Evolutionary conservation across 1,140 invertebrate species (phyloP), one percentile per base, ranked within the genome.

Genomic region (Sipha flava): DNA sequence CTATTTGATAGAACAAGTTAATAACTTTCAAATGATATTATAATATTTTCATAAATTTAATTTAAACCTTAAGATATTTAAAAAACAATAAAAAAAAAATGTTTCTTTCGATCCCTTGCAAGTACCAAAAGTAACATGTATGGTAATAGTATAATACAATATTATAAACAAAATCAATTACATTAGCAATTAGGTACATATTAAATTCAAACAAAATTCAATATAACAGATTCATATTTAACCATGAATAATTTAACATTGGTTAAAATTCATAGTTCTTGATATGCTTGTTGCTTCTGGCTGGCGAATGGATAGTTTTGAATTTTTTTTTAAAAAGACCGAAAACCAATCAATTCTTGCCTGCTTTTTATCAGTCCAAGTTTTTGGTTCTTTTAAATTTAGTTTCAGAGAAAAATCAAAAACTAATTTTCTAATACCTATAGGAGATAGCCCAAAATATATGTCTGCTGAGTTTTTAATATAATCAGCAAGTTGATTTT

Each of bases 241-340:
- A 82, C 43, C 68, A 85, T 84, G 83, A 87, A 88, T 9, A 75
- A 10, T 26, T 83, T 72, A 75, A 84, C 84, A 81, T 84, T 84
- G n/a, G 14, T 81, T 81, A n/a, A 75, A 81, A 45, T 34, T 21
- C 2, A 57, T 37, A 16, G 62, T 14, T 31, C 52, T 31, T 31
- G 72, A 26, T 31, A 81, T 12, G 31, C 43, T 79, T 9, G 18
- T 59, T 37, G 45, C 52, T 49, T 77, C 70, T 23, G 80, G 68
- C 6, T 34, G 43, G n/a, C 40, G 6, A 47, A 26, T 72, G 3
- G 43, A 72, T n/a, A 31, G 4, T 31, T 40, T 12, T 47, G 68
- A 16, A 6, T 72, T 43, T 72, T 21, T 43, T 26, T 72, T 45
- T 26, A 43, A n/a, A 23, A 72, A 47, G 10, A 10, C 14, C 5